Percentiles rank a stretch among this genome's conserved stretches.
phyloP scores from a whole-genome alignment of 1,140 invertebrate species.

The Ladona fulva region DNA sequence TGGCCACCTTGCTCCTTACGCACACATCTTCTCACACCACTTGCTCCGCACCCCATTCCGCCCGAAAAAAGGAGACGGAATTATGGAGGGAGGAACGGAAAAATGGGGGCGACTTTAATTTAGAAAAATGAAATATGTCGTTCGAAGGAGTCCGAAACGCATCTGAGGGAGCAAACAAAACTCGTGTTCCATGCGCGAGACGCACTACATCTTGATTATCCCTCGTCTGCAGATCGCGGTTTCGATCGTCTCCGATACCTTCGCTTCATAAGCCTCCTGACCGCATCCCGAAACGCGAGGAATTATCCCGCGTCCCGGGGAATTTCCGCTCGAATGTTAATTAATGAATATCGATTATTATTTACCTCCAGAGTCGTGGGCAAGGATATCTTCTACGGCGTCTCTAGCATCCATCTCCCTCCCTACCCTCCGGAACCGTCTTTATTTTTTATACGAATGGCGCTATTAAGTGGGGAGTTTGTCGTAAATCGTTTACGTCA shows the following conservation, averaged over 20 bases:
- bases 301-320: no score
- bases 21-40: neutral
- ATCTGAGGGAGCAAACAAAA: neutral
- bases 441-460: conserved; percentile 5
- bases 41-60: neutral
- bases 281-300: no score
- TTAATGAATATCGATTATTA: neutral
- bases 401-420: neutral
- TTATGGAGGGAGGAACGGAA: neutral
- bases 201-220: neutral
- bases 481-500: conserved; percentile 4
- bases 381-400: neutral
- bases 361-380: neutral
- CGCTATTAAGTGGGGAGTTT: conserved; percentile 5
- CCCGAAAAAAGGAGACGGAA: neutral
- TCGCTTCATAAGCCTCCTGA: no score
- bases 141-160: neutral
- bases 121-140: neutral
- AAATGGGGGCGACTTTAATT: neutral
- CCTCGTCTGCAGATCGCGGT: neutral
- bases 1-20: neutral
- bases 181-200: neutral
- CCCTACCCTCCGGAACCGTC: neutral
- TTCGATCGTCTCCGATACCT: neutral
- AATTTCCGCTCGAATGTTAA: neutral